These are phyloP conservation scores for Trichosurus vulpecula DNA, from an alignment of 2,797 vertebrate species.

Conservation along the genomic window DNA sequence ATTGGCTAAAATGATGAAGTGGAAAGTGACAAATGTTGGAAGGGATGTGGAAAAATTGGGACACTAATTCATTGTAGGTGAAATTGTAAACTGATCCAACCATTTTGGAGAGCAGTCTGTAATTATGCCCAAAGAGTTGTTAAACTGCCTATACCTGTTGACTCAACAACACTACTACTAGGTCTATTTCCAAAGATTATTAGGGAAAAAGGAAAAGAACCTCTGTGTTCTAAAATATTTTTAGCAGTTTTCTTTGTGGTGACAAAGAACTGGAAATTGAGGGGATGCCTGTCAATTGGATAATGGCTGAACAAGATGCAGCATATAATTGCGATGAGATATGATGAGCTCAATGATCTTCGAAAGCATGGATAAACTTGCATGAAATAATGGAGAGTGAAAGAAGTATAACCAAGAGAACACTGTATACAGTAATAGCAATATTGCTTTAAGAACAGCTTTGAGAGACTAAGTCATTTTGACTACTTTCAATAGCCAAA, in stretches of 20 bases:
- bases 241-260: neutral
- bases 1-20: neutral
- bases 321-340: neutral
- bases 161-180: neutral
- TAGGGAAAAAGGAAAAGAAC: neutral
- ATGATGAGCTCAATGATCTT: neutral
- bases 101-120: neutral
- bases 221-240: too few species aligned
- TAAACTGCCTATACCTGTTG: neutral
- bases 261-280: neutral
- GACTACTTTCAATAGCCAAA: too few species aligned
- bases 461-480: neutral
- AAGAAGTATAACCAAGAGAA: neutral
- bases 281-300: neutral
- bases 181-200: neutral
- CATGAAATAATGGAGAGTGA: neutral
- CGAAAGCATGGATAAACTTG: neutral
- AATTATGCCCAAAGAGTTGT: neutral
- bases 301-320: neutral
- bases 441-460: neutral
- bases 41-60: too few species aligned
- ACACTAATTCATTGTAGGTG: too few species aligned
- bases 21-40: too few species aligned
- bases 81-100: neutral
- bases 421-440: neutral